phyloP scores from a whole-genome alignment of 2,888 invertebrate species.

The Uropetala carovei region DNA sequence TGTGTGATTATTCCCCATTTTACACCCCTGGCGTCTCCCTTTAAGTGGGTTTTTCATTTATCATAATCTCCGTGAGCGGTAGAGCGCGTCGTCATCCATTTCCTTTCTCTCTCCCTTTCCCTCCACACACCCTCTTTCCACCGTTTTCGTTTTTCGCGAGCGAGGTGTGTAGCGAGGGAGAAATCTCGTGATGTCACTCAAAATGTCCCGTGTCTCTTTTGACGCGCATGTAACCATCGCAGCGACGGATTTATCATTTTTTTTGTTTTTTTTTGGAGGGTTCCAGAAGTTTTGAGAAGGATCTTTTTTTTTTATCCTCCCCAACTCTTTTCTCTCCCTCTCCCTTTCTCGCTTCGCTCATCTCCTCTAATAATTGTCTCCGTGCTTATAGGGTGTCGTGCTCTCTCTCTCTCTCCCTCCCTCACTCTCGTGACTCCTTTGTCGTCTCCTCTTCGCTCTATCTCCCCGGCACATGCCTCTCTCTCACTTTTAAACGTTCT shows the following conservation, averaged over 20 bases:
- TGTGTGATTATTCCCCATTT: not conserved
- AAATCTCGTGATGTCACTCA: too few relatives aligned
- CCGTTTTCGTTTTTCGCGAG: too few relatives aligned
- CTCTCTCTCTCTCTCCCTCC: not conserved
- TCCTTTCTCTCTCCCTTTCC: not conserved
- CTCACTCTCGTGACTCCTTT: not conserved
- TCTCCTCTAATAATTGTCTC: not conserved
- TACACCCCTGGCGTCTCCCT: not conserved
- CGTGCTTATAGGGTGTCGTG: too few relatives aligned
- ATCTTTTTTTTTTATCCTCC: not conserved
- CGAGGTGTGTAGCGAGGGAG: too few relatives aligned
- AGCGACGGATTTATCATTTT: too few relatives aligned
- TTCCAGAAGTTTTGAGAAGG: too few relatives aligned
- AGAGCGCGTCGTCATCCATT: not conserved
- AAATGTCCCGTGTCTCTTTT: too few relatives aligned
- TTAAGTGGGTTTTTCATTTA: conserved; percentile 1
- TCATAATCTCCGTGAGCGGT: not conserved
- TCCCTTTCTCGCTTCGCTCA: not conserved
- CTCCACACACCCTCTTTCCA: too few relatives aligned
- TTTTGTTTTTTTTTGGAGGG: too few relatives aligned
- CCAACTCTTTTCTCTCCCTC: not conserved
- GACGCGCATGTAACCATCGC: too few relatives aligned
- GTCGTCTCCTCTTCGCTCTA: not conserved
- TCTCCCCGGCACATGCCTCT: not conserved
- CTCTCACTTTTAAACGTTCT: not conserved